Evolutionary conservation across 2,888 invertebrate species (phyloP).

Genomic region (Abrostola tripartita): DNA sequence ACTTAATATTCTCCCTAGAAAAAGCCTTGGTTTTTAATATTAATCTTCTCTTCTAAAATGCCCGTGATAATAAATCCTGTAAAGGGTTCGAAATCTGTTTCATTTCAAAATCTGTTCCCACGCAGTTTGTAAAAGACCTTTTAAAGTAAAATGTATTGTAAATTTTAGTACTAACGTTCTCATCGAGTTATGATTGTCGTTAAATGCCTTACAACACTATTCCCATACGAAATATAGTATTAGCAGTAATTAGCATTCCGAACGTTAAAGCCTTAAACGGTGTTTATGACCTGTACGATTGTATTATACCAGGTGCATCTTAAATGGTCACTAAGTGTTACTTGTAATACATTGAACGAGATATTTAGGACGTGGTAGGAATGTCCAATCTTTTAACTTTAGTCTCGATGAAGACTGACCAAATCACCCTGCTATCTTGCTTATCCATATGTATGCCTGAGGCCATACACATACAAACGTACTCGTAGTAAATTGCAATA

Average conservation of each 20-base stretch:
- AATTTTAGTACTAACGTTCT: constrained; percentile 20
- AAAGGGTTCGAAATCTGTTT: too few species aligned
- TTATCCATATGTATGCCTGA: neutral
- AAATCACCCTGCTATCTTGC: neutral
- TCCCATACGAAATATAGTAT: constrained; percentile 35
- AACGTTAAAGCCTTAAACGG: constrained; percentile 23
- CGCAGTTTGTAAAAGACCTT: too few species aligned
- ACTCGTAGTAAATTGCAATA: constrained; percentile 12
- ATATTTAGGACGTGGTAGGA: neutral
- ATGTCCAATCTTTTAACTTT: neutral
- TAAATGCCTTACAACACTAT: constrained; percentile 25
- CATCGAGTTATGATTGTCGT: constrained; percentile 24
- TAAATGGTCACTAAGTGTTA: constrained; percentile 5
- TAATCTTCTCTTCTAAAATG: too few species aligned
- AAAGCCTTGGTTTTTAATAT: too few species aligned
- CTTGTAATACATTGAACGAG: neutral
- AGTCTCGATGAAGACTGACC: too few species aligned
- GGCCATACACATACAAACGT: neutral
- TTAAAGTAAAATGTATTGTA: too few species aligned
- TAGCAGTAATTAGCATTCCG: constrained; percentile 36
- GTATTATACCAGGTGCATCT: constrained; percentile 10
- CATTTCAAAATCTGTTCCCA: too few species aligned
- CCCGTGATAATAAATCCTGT: too few species aligned
- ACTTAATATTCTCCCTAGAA: too few species aligned
- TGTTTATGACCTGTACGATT: constrained; percentile 28